phyloP scores from a whole-genome alignment of 2,113 vertebrate species.

The Ondatra zibethicus region DNA sequence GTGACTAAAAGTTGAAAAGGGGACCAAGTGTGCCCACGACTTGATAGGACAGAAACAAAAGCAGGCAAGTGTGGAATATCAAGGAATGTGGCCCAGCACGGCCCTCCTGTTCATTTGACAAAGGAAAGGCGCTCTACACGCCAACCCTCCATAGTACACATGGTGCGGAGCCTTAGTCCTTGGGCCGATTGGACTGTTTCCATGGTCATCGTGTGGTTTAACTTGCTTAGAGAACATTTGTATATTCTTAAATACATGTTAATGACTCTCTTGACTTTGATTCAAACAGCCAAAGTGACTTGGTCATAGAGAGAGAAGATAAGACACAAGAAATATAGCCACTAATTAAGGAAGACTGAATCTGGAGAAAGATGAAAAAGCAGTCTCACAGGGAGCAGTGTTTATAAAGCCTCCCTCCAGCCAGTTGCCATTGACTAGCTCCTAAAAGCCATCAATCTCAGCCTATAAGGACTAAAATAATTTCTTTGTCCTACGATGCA shows the following conservation, averaged over 20 bases:
- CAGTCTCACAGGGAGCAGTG: background rate
- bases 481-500: background rate
- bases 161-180: background rate
- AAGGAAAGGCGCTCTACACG: background rate
- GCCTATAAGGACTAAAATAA: background rate
- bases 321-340: background rate
- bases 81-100: background rate
- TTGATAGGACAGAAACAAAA: background rate
- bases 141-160: background rate
- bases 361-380: background rate
- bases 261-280: background rate
- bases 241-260: background rate
- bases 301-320: background rate
- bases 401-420: background rate
- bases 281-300: background rate
- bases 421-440: background rate
- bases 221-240: background rate
- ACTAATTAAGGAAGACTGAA: background rate
- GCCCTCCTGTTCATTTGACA: background rate
- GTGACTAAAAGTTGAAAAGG: background rate
- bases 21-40: background rate
- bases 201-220: background rate
- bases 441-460: background rate
- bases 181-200: background rate
- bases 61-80: background rate